Evolutionary conservation across 2,888 invertebrate genomes (phyloP), one percentile per base, ranked within the genome.

Genomic region (Eupithecia exiguata): DNA sequence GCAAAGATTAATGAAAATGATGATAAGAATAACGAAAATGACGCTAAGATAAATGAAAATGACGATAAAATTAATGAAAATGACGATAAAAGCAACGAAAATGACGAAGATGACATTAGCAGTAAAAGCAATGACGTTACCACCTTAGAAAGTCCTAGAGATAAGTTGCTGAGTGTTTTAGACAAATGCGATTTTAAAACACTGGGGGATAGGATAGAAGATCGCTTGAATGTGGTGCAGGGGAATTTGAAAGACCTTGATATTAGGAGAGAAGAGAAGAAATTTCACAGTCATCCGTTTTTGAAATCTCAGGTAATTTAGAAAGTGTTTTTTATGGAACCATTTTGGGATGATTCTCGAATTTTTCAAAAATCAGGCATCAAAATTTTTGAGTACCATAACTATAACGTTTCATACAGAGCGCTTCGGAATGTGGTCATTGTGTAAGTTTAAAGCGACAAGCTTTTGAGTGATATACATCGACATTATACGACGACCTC

Each of bases 181-280:
- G 95, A 95, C 0, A 88, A 90, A 58, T 93, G 95, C 75, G 95
- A 96, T 84, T 96, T 96, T 78, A 85, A 85, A 10, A 84, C 89
- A 4, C 80, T 96, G 10, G 89, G 94, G 0, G 87, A 95, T 40
- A 92, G 88, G 74, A 88, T 95, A 0, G 94, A 95, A 80, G 92
- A 94, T 63, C 92, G 86, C 79, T 92, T 94, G 3, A 90, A 93
- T 38, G 86, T 84, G 12, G 83, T 85, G 10, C 86, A 88, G 63
- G 83, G 86, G 5, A 90, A 93, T 83, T 84, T 94, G 69, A 92
- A 88, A 72, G 92, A 94, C 30, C 79, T 89, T n/a, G 40, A 66
- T 66, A 66, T 66, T 25, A 25, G 14, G 0, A 83, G 84, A 1
- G 79, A 79, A 46, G 14, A 16, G 14, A 46, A 49, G n/a, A 69